Evolutionary conservation across 2,797 vertebrate genomes (phyloP), one percentile per base, ranked within the genome.

Genomic region (Pangasius sanitwongsei): DNA sequence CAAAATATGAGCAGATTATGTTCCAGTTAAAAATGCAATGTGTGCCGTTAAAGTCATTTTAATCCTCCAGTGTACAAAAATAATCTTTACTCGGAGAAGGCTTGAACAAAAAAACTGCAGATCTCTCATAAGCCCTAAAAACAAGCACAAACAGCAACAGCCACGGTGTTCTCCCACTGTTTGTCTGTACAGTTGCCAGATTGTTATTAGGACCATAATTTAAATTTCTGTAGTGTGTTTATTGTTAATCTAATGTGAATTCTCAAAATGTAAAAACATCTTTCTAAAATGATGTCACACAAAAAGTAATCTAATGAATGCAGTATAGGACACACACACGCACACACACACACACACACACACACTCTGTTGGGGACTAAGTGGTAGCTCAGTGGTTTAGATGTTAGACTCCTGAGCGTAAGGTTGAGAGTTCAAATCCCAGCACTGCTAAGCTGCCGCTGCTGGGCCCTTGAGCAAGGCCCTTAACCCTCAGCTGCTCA

Each of bases 1-100:
- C 23, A 44, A 63, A 83, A 63, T 28, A 18, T 6, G 34, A 83
- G n/a, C 53, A 81, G 80, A 65, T 81, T 81, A 59, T 44, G 13
- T 44, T 31, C 82, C 15, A 31, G 59, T 83, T 65, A 50, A 65
- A 82, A 83, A 83, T 63, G 25, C 81, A 83, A n/a, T 41, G 80
- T 61, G n/a, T 59, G 53, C 53, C 16, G 4, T 15, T 83, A 41
- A 41, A 83, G 41, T 65, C 41, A 65, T 83, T 83, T 83, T 65
- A 83, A 83, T 83, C 61, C 59, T 65, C 34, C 61, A 65, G 59
- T 48, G 61, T 83, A 11, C 37, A 48, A 28, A 83, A 48, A 48
- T 48, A 83, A 83, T 83, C 59, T 65, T 48, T 83, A 48, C 37
- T 28, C 16, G 18, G 75, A 81, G 31, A 83, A 18, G 41, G 9